Conservation (phyloP, 2,888 invertebrate genomes). For the Acleris literana region DNA sequence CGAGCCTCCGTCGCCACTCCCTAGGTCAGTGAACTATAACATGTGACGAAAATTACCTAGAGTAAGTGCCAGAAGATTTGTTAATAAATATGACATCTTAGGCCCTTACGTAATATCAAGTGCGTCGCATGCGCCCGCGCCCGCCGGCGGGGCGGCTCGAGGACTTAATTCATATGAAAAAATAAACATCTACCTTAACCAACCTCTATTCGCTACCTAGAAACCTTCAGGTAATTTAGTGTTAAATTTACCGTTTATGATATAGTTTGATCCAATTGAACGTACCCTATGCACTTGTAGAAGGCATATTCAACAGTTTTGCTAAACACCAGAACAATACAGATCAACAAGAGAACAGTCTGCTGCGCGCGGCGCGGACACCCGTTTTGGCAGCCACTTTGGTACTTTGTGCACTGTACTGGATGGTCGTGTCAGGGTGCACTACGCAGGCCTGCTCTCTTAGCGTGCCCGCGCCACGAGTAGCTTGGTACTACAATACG, state of each 20-base stretch:
- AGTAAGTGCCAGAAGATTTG: slow-evolving; percentile 61
- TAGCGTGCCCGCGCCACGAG: slow-evolving; percentile 36
- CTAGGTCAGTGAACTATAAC: slow-evolving; percentile 20
- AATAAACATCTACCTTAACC: slow-evolving; percentile 40
- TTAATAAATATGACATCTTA: slow-evolving; percentile 57
- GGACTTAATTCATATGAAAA: slow-evolving; percentile 25
- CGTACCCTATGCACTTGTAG: slow-evolving; percentile 47
- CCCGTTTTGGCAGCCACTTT: not conserved
- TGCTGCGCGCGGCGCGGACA: slow-evolving; percentile 38
- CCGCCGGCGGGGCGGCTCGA: slow-evolving; percentile 4
- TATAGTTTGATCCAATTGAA: slow-evolving; percentile 48
- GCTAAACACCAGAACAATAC: slow-evolving; percentile 57
- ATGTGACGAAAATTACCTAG: slow-evolving; percentile 25
- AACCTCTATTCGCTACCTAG: slow-evolving; percentile 36
- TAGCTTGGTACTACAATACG: slow-evolving; percentile 49
- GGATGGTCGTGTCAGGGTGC: no score
- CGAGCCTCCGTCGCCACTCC: not conserved
- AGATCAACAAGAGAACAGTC: slow-evolving; percentile 58
- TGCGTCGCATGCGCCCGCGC: slow-evolving; percentile 21
- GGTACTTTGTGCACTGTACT: not conserved
- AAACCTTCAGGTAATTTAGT: slow-evolving; percentile 27
- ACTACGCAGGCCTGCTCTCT: not conserved
- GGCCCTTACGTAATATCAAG: slow-evolving; percentile 56
- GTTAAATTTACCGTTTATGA: slow-evolving; percentile 42
- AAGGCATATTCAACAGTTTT: slow-evolving; percentile 68